Conservation (phyloP, 2,797 vertebrate species). For the Cheirogaleus major region DNA sequence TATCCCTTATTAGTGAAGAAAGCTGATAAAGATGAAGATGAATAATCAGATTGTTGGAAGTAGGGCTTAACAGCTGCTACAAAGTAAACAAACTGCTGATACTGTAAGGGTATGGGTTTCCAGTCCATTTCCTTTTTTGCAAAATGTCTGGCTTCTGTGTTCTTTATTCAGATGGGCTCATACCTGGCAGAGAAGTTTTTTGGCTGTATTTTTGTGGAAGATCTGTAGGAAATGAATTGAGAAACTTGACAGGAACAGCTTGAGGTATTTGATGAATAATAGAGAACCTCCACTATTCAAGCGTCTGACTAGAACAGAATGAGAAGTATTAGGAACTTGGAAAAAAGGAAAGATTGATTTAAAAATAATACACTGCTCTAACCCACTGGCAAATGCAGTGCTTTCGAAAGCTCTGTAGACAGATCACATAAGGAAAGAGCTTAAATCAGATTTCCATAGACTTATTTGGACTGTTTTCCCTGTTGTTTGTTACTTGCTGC, state of each 20-base stretch:
- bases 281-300: constrained; percentile 66
- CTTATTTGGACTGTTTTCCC: constrained; percentile 25
- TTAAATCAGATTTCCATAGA: constrained; percentile 57
- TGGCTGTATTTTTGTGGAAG: constrained; percentile 58
- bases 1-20: not conserved
- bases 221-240: constrained; percentile 66
- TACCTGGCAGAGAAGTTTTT: constrained; percentile 42
- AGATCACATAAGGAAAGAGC: constrained; percentile 17
- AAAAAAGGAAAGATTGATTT: constrained; percentile 72
- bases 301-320: constrained; percentile 62
- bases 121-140: constrained; percentile 47
- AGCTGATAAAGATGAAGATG: not conserved
- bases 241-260: constrained; percentile 70
- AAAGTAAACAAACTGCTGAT: constrained; percentile 64
- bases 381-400: constrained; percentile 29
- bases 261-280: constrained; percentile 77
- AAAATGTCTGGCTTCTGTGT: constrained; percentile 45
- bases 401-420: constrained; percentile 44
- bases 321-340: constrained; percentile 76
- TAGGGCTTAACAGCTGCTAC: not conserved
- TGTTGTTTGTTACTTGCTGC: not conserved
- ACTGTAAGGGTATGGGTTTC: constrained; percentile 46
- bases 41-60: constrained; percentile 25
- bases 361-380: constrained; percentile 53
- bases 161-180: constrained; percentile 68